Conservation (phyloP, 2,113 vertebrate genomes). For the Aplodontia rufa region DNA sequence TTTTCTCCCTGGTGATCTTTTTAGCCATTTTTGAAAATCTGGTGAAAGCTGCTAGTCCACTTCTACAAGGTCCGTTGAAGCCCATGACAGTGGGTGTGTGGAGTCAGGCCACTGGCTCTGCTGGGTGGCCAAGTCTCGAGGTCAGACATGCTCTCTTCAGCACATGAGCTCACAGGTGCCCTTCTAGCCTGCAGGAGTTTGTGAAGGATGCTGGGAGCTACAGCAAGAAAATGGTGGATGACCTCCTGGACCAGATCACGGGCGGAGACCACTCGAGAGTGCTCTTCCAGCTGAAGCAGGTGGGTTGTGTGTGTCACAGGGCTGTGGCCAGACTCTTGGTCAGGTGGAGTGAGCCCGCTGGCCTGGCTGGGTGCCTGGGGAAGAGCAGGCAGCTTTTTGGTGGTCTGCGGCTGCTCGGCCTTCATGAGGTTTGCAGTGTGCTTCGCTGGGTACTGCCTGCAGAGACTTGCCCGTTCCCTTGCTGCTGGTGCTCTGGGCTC, state of each 20-base stretch:
- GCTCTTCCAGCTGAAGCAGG: constrained; percentile 93
- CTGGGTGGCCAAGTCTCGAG: not conserved
- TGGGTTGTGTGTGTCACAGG: constrained; percentile 43
- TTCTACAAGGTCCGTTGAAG: rapidly evolving
- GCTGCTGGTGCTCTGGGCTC: rapidly evolving
- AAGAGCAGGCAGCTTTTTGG: too few species aligned
- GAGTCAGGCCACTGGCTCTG: not conserved
- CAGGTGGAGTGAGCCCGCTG: not conserved
- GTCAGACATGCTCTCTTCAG: rapidly evolving
- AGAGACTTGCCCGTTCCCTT: rapidly evolving
- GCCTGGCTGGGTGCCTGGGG: not conserved
- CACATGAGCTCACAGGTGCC: not conserved
- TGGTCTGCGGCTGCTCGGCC: rapidly evolving
- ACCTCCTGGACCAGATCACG: constrained; percentile 96
- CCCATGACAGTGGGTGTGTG: not conserved
- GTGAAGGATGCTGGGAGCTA: constrained; percentile 93
- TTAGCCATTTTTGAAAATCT: not conserved
- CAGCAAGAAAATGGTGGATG: constrained; percentile 93
- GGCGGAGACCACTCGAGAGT: constrained; percentile 93
- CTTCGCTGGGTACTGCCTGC: not conserved
- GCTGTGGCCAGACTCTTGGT: too few species aligned
- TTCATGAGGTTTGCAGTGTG: rapidly evolving
- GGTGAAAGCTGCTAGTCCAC: not conserved
- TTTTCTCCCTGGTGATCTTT: too few species aligned
- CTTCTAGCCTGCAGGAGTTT: constrained; percentile 94